Conservation (phyloP, 2,888 invertebrate genomes). For the Polymixis lichenea region DNA sequence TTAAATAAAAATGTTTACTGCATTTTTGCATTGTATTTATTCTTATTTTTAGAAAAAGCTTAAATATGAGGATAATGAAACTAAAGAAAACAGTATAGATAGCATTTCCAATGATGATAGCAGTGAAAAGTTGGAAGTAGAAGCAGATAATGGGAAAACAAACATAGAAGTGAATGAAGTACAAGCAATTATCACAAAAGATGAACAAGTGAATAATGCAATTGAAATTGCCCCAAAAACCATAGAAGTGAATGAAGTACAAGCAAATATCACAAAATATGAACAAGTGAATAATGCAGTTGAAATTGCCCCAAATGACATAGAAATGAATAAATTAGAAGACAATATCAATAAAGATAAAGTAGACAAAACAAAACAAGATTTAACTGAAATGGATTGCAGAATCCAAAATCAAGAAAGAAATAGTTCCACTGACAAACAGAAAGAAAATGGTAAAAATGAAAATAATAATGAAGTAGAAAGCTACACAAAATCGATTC, state of each 20-base stretch:
- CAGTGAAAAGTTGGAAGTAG: conserved; percentile 21
- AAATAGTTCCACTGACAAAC: conserved; percentile 5
- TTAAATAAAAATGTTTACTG: neutral
- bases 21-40: neutral
- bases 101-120: conserved; percentile 3
- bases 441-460: conserved; percentile 22
- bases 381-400: conserved; percentile 1
- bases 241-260: neutral
- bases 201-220: neutral
- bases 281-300: conserved; percentile 5
- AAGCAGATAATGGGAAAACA: neutral
- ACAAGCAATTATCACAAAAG: too few relatives aligned
- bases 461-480: conserved; percentile 47
- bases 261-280: neutral
- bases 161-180: too few relatives aligned
- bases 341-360: conserved; percentile 4
- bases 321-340: conserved; percentile 15
- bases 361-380: neutral
- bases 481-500: conserved; percentile 55
- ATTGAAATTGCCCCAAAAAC: neutral
- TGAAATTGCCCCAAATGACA: neutral
- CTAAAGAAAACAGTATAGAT: conserved; percentile 17
- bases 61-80: conserved; percentile 62
- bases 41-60: conserved; percentile 77
- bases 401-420: conserved; percentile 15